Conservation (phyloP, 1,140 invertebrate genomes). For the Coenobita brevimanus region DNA sequence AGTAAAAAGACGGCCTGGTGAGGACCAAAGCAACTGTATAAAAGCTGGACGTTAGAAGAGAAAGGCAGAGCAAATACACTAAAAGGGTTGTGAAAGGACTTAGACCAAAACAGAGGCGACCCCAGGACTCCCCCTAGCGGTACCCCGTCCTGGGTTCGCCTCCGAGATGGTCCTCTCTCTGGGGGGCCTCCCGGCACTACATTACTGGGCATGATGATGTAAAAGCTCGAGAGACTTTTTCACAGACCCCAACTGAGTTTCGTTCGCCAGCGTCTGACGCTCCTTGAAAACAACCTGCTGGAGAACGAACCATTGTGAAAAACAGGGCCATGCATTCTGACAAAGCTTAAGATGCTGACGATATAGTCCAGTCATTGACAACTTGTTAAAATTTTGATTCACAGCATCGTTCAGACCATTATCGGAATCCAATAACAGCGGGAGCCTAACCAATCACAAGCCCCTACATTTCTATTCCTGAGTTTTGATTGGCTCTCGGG, state of each 20-base stretch:
- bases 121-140: conserved; percentile 5
- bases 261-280: conserved; percentile 19
- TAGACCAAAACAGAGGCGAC: conserved; percentile 28
- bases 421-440: conserved; percentile 58
- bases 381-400: conserved; percentile 68
- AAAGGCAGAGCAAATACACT: background rate
- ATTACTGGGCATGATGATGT: conserved; percentile 65
- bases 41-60: background rate
- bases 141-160: conserved; percentile 16
- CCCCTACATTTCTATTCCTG: conserved; percentile 50
- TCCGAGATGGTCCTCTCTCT: conserved; percentile 28
- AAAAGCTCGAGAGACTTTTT: conserved; percentile 57
- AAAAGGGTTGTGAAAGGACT: conserved; percentile 47
- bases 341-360: conserved; percentile 34
- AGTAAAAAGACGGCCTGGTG: too few species aligned
- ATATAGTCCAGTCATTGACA: conserved; percentile 68
- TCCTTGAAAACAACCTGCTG: background rate
- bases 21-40: background rate
- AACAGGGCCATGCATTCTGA: conserved; percentile 39
- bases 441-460: conserved; percentile 59
- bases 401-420: conserved; percentile 64
- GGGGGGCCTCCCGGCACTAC: conserved; percentile 55
- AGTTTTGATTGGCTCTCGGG: conserved; percentile 51
- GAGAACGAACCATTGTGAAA: conserved; percentile 4
- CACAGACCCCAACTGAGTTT: conserved; percentile 7